phyloP scores from a whole-genome alignment of 2,797 vertebrate species.

The Coranthus polyacanthus region DNA sequence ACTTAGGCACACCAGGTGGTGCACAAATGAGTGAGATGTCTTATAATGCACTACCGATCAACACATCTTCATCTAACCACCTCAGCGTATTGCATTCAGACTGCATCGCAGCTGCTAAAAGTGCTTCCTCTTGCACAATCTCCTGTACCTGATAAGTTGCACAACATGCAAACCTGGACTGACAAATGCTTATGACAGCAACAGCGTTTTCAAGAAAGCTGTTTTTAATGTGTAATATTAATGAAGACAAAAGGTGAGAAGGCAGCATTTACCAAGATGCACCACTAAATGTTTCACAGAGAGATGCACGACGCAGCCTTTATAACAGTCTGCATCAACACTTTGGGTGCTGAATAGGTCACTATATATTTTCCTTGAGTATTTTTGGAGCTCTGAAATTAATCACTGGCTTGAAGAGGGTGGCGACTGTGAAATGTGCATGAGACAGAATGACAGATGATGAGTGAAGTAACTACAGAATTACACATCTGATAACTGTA shows the following conservation, averaged over 20 bases:
- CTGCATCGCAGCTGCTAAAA: conserved; percentile 26
- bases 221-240: conserved; percentile 27
- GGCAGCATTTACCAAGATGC: conserved; percentile 41
- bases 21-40: conserved; percentile 11
- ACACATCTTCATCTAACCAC: conserved; percentile 21
- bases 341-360: conserved; percentile 31
- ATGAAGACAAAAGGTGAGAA: conserved; percentile 36
- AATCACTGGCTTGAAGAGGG: conserved; percentile 49
- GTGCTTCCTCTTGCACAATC: conserved; percentile 23
- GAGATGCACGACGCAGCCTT: conserved; percentile 25
- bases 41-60: conserved; percentile 6
- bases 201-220: conserved; percentile 18
- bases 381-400: conserved; percentile 15
- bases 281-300: conserved; percentile 27
- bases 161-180: conserved; percentile 20
- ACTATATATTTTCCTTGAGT: background rate
- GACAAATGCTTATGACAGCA: conserved; percentile 13
- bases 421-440: conserved; percentile 27
- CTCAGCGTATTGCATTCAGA: background rate
- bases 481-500: conserved; percentile 42
- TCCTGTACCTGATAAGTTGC: conserved; percentile 29
- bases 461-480: conserved; percentile 30
- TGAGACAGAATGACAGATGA: conserved; percentile 32
- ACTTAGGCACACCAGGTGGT: background rate
- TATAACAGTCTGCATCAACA: conserved; percentile 42